Percentiles rank a stretch among this genome's conserved stretches.
Evolutionary conservation across 2,888 invertebrate genomes (phyloP).

Genomic region (Gymnoscelis rufifasciata): DNA sequence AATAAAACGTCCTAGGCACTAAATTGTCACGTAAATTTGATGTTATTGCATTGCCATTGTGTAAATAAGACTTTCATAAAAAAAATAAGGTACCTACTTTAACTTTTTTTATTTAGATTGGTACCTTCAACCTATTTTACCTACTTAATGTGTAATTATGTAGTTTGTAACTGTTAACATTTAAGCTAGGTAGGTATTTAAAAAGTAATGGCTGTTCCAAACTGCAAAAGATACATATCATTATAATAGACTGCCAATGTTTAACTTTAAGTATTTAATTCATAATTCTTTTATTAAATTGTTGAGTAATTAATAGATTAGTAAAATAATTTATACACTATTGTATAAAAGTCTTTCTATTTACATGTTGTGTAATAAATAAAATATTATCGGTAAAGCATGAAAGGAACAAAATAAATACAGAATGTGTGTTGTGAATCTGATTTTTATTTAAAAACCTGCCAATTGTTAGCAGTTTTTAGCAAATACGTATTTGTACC

Average conservation of each 20-base stretch:
- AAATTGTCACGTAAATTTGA: constrained; percentile 13
- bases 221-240: constrained; percentile 78
- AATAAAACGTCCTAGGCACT: constrained; percentile 29
- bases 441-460: constrained; percentile 27
- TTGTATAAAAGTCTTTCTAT: constrained; percentile 79
- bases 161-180: constrained; percentile 24
- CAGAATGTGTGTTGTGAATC: constrained; percentile 74
- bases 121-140: background rate
- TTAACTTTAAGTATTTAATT: constrained; percentile 34
- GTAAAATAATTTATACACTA: constrained; percentile 72
- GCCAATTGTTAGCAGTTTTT: background rate
- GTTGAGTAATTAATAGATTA: constrained; percentile 73
- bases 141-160: background rate
- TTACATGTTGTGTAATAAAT: constrained; percentile 77
- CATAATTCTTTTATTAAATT: constrained; percentile 66
- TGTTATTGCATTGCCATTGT: too few relatives aligned
- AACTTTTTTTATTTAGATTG: too few relatives aligned
- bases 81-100: too few relatives aligned
- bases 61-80: background rate
- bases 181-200: constrained; percentile 17
- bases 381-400: constrained; percentile 63
- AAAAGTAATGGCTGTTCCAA: constrained; percentile 70
- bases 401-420: constrained; percentile 61
- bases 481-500: too few relatives aligned
- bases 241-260: constrained; percentile 76